A percentile compares a stretch with the other conserved stretches of the same genome.
Evolutionary conservation across 2,113 vertebrate genomes (phyloP).

Genomic region (Lophochroa leadbeateri): DNA sequence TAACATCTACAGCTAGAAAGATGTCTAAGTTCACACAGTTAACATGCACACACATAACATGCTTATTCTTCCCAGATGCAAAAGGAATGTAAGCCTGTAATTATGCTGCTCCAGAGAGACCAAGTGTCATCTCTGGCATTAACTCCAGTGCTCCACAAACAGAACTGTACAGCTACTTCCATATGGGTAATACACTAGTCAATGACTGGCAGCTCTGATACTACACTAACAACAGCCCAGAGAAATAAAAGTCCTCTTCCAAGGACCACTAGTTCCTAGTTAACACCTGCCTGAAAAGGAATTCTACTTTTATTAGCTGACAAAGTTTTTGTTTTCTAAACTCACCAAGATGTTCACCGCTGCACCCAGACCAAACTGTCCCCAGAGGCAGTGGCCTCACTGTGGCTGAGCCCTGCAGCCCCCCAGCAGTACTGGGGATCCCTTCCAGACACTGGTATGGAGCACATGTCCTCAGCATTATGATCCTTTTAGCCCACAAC

Average conservation of each 20-base stretch:
- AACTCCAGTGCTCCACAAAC: neutral
- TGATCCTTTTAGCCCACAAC: neutral
- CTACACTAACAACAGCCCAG: neutral
- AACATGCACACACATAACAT: rapidly evolving
- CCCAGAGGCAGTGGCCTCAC: neutral
- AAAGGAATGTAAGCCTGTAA: neutral
- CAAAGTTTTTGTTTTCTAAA: neutral
- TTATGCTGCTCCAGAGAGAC: rapidly evolving
- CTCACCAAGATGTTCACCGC: no score
- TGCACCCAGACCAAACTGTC: neutral
- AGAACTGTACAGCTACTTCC: neutral
- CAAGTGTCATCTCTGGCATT: rapidly evolving
- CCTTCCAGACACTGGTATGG: neutral
- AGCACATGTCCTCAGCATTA: rapidly evolving
- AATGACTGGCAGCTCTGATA: neutral
- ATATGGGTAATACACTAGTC: rapidly evolving
- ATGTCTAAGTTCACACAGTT: neutral
- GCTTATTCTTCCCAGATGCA: neutral
- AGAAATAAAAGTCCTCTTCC: neutral
- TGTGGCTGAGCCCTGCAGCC: neutral
- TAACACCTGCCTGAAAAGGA: neutral
- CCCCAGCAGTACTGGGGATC: neutral
- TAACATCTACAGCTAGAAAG: neutral
- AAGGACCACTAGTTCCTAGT: neutral
- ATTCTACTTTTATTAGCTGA: neutral